Percentiles rank a stretch among this genome's conserved stretches.
Evolutionary conservation across 2,113 vertebrate species (phyloP).

Genomic region (Grammomys dolichurus): DNA sequence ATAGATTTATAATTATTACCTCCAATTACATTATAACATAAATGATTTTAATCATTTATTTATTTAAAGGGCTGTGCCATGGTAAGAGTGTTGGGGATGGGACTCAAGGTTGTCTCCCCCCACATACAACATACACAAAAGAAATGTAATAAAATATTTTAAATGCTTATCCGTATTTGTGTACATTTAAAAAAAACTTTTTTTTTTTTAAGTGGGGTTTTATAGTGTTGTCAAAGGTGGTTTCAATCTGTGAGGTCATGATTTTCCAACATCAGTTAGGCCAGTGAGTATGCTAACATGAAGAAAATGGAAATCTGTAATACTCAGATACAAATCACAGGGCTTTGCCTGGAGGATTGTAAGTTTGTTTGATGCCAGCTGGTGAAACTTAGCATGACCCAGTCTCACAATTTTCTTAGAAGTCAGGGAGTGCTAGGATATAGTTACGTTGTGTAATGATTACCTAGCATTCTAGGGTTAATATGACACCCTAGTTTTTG

Average conservation of each 20-base stretch:
- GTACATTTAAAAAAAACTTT: not conserved
- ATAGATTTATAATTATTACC: not conserved
- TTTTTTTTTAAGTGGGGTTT: not conserved
- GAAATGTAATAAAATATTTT: not conserved
- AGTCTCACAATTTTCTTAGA: not conserved
- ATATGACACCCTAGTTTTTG: not conserved
- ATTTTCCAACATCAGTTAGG: not conserved
- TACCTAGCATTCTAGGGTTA: not conserved
- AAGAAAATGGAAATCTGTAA: not conserved
- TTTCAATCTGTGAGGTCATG: not conserved
- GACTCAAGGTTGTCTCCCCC: not conserved
- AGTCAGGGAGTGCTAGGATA: not conserved
- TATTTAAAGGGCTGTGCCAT: not conserved
- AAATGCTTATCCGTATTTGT: not conserved
- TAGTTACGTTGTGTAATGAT: not conserved
- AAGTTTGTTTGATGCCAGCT: not conserved
- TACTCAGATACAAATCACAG: not conserved
- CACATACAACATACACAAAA: not conserved
- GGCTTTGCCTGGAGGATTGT: not conserved
- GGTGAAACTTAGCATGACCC: not conserved
- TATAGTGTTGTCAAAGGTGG: not conserved
- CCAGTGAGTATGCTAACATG: not conserved
- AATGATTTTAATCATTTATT: not conserved
- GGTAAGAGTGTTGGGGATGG: not conserved
- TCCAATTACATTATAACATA: not conserved